Base-by-base conservation (phyloP, 92 coral and sea anemone genomes). In the Zoanthus sansibaricus region DNA sequence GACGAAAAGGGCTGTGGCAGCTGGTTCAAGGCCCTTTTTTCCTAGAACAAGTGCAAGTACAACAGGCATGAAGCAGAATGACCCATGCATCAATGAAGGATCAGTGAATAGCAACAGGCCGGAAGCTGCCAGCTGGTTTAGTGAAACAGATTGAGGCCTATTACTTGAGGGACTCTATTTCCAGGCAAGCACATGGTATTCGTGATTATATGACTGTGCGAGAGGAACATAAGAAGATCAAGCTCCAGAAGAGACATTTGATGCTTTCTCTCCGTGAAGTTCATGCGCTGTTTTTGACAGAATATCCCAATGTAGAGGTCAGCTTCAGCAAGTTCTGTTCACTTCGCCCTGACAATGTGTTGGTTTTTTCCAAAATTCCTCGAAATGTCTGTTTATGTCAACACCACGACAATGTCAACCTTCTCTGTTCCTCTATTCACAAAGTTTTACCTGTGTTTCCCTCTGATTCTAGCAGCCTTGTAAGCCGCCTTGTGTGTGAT, bases 301-400 rank as follows among this genome's bases (percentile, higher is more conserved):
- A n/a, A n/a, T n/a, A n/a, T n/a, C n/a, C n/a, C n/a, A n/a, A n/a
- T n/a, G n/a, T n/a, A n/a, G n/a, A n/a, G n/a, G n/a, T n/a, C n/a
- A n/a, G n/a, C n/a, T n/a, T 88, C 10, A 88, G 87, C 61, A 88
- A 82, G 31, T 88, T 88, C 54, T 82, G 91, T 61, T 48, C 70
- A 56, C 82, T 88, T 16, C 54, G 87, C 47, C 82, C 83, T 37
- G 75, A 73, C 51, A 88, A 88, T 88, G 91, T 83, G 66, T 33
- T 80, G 47, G 75, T 88, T 16, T 88, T 78, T 42, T 71, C 87
- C 5, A 58, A 54, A 48, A 88, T 83, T 54, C 91, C 91, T 33
- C 2, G 76, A 49, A 86, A 90, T 90, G 87, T 86, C 17, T 90
- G 92, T 72, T 54, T 90, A 32, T 90, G 93, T 64, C 84, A 90